Evolutionary conservation across 2,797 vertebrate genomes (phyloP).

Genomic region (Galagoides demidoff): DNA sequence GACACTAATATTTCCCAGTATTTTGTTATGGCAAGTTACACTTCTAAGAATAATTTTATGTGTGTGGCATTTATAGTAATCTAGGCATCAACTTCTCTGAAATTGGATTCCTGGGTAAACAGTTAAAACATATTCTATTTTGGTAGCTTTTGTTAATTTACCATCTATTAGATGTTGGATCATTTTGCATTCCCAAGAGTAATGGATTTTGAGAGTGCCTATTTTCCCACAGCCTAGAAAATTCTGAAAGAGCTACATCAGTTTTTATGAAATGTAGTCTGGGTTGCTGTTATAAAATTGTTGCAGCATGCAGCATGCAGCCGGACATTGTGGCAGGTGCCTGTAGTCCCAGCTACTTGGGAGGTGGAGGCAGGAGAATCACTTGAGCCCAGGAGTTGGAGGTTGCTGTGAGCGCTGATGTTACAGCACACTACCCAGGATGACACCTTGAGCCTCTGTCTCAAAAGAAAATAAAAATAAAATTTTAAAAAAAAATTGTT

Average conservation of each 20-base stretch:
- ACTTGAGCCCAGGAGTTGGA: too few species aligned
- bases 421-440: too few species aligned
- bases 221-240: not conserved
- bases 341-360: too few species aligned
- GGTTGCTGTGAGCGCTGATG: too few species aligned
- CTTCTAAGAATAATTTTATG: not conserved
- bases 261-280: slow-evolving; percentile 6
- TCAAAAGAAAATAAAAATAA: too few species aligned
- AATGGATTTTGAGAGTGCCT: not conserved
- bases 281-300: not conserved
- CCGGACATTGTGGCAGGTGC: too few species aligned
- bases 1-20: not conserved
- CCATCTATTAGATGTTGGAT: not conserved
- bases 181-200: not conserved
- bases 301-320: not conserved
- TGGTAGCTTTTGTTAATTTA: not conserved
- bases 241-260: not conserved
- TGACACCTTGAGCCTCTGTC: too few species aligned
- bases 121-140: slow-evolving; percentile 37
- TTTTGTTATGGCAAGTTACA: not conserved
- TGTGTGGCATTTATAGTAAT: not conserved
- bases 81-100: not conserved
- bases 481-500: not conserved
- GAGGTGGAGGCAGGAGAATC: too few species aligned
- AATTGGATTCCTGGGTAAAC: not conserved